These are phyloP conservation scores for Setophaga kirtlandii DNA, from an alignment of 2,113 vertebrate genomes.

Conservation along the genomic window DNA sequence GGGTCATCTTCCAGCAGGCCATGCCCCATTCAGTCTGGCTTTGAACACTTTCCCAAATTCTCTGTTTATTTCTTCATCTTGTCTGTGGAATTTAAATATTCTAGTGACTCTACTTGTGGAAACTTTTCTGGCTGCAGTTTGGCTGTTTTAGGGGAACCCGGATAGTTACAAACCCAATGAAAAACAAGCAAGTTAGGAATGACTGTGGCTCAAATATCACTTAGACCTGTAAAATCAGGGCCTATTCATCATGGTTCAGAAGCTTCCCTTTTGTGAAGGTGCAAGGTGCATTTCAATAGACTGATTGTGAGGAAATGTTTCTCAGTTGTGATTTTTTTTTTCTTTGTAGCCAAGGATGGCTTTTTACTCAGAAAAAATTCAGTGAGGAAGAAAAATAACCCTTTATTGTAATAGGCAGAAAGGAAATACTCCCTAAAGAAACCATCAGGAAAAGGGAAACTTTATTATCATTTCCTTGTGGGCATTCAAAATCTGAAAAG, in stretches of 20 bases:
- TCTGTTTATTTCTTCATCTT: neutral
- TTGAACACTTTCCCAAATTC: neutral
- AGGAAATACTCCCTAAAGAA: constrained; percentile 11
- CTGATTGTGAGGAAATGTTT: neutral
- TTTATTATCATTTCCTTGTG: neutral
- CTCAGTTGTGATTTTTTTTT: neutral
- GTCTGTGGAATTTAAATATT: neutral
- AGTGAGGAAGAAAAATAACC: neutral
- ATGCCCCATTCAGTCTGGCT: too few species aligned
- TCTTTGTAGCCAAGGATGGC: neutral
- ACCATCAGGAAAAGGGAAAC: neutral
- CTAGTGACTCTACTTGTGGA: neutral
- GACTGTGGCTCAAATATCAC: neutral
- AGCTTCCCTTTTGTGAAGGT: neutral
- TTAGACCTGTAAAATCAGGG: constrained; percentile 22
- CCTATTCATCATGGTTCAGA: constrained; percentile 2
- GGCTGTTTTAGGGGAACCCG: neutral
- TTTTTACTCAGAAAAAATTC: neutral
- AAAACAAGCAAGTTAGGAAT: neutral
- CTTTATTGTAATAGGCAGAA: neutral
- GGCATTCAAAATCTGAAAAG: neutral
- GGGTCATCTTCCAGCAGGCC: neutral
- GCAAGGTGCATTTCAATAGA: constrained; percentile 6
- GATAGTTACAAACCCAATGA: neutral
- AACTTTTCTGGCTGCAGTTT: neutral